Evolutionary conservation across 2,888 invertebrate species (phyloP).

Genomic region (Notodonta ziczac): DNA sequence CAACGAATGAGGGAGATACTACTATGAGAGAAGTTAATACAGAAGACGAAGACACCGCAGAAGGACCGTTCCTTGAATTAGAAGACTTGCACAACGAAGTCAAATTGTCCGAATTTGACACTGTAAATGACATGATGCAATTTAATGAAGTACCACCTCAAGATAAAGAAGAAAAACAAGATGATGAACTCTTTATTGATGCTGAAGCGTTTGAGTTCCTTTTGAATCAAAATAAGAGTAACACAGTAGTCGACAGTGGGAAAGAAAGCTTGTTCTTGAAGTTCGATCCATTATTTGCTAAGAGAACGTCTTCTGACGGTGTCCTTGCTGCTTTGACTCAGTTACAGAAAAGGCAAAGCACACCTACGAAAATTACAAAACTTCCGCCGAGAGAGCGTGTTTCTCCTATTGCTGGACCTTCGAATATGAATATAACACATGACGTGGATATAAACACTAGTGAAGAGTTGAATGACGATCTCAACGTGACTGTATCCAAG

Average conservation of each 20-base stretch:
- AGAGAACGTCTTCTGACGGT: constrained; percentile 67
- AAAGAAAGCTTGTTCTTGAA: constrained; percentile 79
- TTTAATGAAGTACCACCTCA: constrained; percentile 56
- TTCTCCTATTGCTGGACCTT: constrained; percentile 51
- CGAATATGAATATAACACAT: constrained; percentile 46
- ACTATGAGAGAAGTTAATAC: constrained; percentile 66
- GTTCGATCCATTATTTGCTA: constrained; percentile 77
- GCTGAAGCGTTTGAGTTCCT: constrained; percentile 77
- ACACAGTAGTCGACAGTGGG: constrained; percentile 68
- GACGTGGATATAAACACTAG: constrained; percentile 41
- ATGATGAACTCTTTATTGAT: constrained; percentile 75
- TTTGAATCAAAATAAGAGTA: constrained; percentile 70
- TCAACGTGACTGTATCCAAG: constrained; percentile 62
- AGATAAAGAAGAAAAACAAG: constrained; percentile 53
- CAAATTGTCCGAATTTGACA: constrained; percentile 49
- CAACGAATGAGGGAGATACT: constrained; percentile 53
- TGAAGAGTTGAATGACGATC: constrained; percentile 58
- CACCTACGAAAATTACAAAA: constrained; percentile 56
- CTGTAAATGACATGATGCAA: constrained; percentile 60
- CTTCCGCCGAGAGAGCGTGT: constrained; percentile 33
- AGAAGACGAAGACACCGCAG: constrained; percentile 77
- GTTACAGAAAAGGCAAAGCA: constrained; percentile 63
- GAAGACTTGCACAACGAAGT: constrained; percentile 54
- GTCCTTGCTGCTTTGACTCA: constrained; percentile 61
- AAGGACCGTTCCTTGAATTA: constrained; percentile 72